Percentiles rank a stretch among this genome's conserved stretches.
These are phyloP conservation scores for Drosophila quinaria DNA, from an alignment of 2,888 invertebrate genomes.

Conservation along the genomic window DNA sequence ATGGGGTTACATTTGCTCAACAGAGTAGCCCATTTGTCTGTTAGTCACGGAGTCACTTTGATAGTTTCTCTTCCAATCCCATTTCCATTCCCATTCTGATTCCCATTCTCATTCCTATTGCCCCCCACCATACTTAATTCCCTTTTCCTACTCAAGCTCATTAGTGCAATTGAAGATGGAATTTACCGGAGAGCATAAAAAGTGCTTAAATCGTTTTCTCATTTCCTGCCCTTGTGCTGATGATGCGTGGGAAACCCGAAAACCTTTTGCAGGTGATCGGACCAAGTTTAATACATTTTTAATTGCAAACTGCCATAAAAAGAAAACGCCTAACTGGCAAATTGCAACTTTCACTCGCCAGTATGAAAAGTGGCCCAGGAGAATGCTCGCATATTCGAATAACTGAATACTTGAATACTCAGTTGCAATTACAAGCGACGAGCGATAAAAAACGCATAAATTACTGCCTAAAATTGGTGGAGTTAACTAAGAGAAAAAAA, in stretches of 20 bases:
- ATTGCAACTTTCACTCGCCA: constrained; percentile 62
- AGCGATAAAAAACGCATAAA: constrained; percentile 67
- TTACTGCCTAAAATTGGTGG: constrained; percentile 70
- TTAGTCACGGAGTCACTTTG: constrained; percentile 50
- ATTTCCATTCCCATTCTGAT: not conserved
- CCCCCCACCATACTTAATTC: constrained; percentile 22
- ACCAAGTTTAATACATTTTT: constrained; percentile 69
- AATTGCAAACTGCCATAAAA: constrained; percentile 58
- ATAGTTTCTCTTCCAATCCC: constrained; percentile 23
- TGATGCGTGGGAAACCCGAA: constrained; percentile 65
- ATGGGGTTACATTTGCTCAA: constrained; percentile 30
- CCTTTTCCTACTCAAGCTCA: constrained; percentile 38
- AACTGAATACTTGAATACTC: constrained; percentile 14
- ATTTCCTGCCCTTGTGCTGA: constrained; percentile 47
- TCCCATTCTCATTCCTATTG: constrained; percentile 1
- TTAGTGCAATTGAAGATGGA: constrained; percentile 60
- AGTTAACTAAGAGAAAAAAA: constrained; percentile 13
- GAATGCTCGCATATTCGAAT: constrained; percentile 45
- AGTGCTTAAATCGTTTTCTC: constrained; percentile 45
- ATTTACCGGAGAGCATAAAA: constrained; percentile 33
- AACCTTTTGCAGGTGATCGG: constrained; percentile 21
- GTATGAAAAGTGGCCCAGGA: constrained; percentile 43
- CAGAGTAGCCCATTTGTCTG: constrained; percentile 37
- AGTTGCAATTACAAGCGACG: constrained; percentile 59
- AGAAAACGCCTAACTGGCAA: constrained; percentile 42